Evolutionary conservation across 2,113 vertebrate genomes (phyloP).

Genomic region (Platichthys flesus): DNA sequence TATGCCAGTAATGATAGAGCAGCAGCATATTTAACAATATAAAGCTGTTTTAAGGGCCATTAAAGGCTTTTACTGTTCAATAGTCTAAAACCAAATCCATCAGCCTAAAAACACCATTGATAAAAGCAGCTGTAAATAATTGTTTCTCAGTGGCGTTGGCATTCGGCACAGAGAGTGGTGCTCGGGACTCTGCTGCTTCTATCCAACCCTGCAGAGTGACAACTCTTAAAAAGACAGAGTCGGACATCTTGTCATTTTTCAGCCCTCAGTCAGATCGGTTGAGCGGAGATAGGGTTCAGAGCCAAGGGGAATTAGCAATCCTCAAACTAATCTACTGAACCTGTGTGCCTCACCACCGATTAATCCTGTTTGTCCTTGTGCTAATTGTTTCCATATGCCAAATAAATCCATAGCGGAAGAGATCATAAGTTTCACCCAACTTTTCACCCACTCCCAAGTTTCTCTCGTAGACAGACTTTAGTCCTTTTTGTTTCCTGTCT

Average conservation of each 20-base stretch:
- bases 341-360: conserved; percentile 63
- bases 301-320: conserved; percentile 72
- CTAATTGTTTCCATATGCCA: conserved; percentile 76
- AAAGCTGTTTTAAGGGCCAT: conserved; percentile 53
- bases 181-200: background rate
- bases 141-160: conserved; percentile 57
- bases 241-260: conserved; percentile 64
- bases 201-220: conserved; percentile 16
- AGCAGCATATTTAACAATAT: conserved; percentile 49
- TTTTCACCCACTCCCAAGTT: conserved; percentile 43
- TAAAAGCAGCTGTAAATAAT: conserved; percentile 70
- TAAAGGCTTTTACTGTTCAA: conserved; percentile 68
- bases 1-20: conserved; percentile 39
- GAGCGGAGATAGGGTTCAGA: conserved; percentile 41
- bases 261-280: conserved; percentile 54
- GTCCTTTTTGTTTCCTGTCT: conserved; percentile 46
- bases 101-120: conserved; percentile 47
- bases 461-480: conserved; percentile 21
- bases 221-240: conserved; percentile 64
- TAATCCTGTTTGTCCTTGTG: conserved; percentile 80
- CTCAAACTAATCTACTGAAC: conserved; percentile 75
- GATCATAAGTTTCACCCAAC: conserved; percentile 60
- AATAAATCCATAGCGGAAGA: conserved; percentile 62
- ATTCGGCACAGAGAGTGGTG: conserved; percentile 40
- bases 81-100: conserved; percentile 67